These are phyloP conservation scores for Euborellia annulipes DNA, from an alignment of 1,140 invertebrate genomes.

Conservation along the genomic window DNA sequence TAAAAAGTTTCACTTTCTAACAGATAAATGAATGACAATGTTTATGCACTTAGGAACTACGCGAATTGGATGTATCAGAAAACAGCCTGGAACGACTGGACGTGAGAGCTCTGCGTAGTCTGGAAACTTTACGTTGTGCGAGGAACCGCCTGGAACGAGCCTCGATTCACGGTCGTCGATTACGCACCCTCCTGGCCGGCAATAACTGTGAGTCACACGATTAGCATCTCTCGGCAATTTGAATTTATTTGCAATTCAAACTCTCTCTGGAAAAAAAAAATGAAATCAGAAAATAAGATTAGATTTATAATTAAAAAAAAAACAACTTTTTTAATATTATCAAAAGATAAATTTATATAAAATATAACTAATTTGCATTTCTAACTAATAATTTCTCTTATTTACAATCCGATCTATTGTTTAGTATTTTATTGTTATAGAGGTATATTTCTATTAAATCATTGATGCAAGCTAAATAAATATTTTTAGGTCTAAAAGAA, in stretches of 20 bases:
- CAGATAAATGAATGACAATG: slow-evolving; percentile 40
- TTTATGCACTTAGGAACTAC: not conserved
- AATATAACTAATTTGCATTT: too few relatives aligned
- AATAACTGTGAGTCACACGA: slow-evolving; percentile 50
- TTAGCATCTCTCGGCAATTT: too few relatives aligned
- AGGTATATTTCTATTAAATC: not conserved
- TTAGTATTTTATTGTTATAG: too few relatives aligned
- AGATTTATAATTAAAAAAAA: too few relatives aligned
- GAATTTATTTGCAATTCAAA: too few relatives aligned
- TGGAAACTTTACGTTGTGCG: slow-evolving; percentile 53
- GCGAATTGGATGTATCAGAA: slow-evolving; percentile 55
- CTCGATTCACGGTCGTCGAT: slow-evolving; percentile 45
- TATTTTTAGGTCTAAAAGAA: slow-evolving; percentile 1
- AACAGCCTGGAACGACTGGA: slow-evolving; percentile 60
- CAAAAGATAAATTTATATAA: too few relatives aligned
- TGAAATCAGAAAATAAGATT: too few relatives aligned
- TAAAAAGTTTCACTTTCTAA: slow-evolving; percentile 18
- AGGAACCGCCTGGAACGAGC: slow-evolving; percentile 50
- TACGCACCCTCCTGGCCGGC: slow-evolving; percentile 51
- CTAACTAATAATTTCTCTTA: too few relatives aligned
- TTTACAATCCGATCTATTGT: too few relatives aligned
- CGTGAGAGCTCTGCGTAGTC: slow-evolving; percentile 46
- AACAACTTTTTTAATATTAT: too few relatives aligned
- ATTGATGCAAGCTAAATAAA: not conserved
- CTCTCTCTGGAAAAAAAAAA: too few relatives aligned